phyloP scores from a whole-genome alignment of 1,140 invertebrate genomes.

The Ceratosolen fusciceps region DNA sequence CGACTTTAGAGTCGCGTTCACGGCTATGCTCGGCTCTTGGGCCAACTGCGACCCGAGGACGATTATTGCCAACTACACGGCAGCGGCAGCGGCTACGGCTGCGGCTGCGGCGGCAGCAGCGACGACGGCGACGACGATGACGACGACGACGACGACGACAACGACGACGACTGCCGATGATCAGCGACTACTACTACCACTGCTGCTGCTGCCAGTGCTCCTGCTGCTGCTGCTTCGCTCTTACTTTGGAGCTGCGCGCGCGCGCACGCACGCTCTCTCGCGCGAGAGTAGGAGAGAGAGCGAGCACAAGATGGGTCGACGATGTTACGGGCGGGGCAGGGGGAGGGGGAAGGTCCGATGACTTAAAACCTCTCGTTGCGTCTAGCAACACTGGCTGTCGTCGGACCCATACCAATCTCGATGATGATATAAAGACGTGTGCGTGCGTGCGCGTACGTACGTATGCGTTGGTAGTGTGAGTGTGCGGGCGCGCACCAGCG shows the following conservation, averaged over 20 bases:
- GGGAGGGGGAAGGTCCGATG: neutral
- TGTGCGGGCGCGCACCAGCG: too few species aligned
- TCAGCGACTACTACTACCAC: neutral
- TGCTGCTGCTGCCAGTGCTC: neutral
- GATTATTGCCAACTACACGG: neutral
- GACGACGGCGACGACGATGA: neutral
- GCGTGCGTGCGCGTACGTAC: neutral
- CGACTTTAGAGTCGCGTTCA: too few species aligned
- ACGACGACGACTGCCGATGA: slow-evolving; percentile 7
- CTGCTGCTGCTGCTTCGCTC: neutral
- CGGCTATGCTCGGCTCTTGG: too few species aligned
- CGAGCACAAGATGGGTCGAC: too few species aligned
- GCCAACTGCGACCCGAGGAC: neutral
- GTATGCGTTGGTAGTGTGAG: too few species aligned
- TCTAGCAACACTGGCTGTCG: slow-evolving; percentile 19
- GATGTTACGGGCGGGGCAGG: too few species aligned
- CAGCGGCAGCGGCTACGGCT: neutral
- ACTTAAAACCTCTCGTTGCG: neutral
- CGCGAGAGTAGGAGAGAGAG: neutral
- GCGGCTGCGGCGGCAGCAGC: slow-evolving; percentile 6
- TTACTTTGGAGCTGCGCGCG: neutral
- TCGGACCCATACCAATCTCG: neutral
- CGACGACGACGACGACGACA: neutral
- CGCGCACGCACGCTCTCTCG: neutral
- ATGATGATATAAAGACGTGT: neutral